Evolutionary conservation across 2,888 invertebrate genomes (phyloP).

Genomic region (Torymus aiolomorphi): DNA sequence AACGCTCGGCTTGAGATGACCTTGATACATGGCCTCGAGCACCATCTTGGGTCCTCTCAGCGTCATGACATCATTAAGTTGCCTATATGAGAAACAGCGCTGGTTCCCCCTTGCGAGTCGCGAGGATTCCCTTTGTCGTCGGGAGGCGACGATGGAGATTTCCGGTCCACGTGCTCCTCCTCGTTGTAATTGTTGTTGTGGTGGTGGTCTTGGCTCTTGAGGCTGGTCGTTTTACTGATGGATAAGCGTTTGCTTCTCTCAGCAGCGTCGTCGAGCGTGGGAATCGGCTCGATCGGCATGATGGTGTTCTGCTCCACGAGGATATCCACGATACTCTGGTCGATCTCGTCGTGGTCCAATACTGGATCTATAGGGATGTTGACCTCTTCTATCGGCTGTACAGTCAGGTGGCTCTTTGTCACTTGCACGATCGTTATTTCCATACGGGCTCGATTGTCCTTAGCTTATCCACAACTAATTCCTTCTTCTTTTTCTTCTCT

Average conservation of each 20-base stretch:
- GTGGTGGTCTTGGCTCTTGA: conserved; percentile 18
- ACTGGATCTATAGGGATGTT: conserved; percentile 6
- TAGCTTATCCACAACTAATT: background rate
- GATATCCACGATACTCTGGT: conserved; percentile 47
- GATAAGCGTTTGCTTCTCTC: background rate
- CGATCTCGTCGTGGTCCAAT: conserved; percentile 26
- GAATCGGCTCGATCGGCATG: background rate
- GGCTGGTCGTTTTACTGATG: conserved; percentile 49
- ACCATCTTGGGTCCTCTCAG: conserved; percentile 81
- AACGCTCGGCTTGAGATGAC: conserved; percentile 81
- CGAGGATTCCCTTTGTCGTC: background rate
- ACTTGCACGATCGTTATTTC: conserved; percentile 41
- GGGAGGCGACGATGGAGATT: conserved; percentile 7
- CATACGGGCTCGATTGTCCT: background rate
- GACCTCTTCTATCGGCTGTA: conserved; percentile 22
- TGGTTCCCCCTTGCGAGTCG: conserved; percentile 55
- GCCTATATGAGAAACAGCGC: conserved; percentile 73
- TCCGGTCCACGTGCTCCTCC: conserved; percentile 12
- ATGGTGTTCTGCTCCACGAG: conserved; percentile 38
- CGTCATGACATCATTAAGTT: conserved; percentile 77
- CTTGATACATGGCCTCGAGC: conserved; percentile 80
- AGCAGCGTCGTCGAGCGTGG: background rate
- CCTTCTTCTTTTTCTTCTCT: conserved; percentile 14
- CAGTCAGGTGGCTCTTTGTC: conserved; percentile 27
- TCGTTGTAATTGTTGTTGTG: conserved; percentile 29